Percentiles rank a stretch among this genome's conserved stretches.
These are phyloP conservation scores for Aphelenchoides avenae DNA, from an alignment of 1,140 invertebrate genomes.

Conservation along the genomic window DNA sequence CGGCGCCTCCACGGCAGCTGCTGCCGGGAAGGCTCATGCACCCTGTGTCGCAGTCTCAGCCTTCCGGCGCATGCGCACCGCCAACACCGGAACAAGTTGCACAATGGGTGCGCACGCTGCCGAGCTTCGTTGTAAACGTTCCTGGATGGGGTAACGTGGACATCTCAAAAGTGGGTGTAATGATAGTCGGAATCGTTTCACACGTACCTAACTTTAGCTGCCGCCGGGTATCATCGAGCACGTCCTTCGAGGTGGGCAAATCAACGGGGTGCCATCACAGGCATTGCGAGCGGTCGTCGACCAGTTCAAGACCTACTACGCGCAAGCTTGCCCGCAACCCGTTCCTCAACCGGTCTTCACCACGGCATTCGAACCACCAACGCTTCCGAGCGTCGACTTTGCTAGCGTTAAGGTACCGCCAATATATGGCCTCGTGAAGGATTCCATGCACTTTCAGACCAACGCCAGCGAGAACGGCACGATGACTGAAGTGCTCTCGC, in stretches of 20 bases:
- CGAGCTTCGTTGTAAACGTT: constrained; percentile 53
- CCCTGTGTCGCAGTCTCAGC: no score
- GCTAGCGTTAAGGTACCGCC: no score
- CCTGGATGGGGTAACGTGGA: constrained; percentile 54
- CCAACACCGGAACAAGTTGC: no score
- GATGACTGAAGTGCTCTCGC: constrained; percentile 24
- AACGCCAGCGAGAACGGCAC: background rate
- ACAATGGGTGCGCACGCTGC: no score
- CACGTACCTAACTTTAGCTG: constrained; percentile 23
- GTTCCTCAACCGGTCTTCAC: no score
- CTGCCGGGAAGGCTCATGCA: background rate
- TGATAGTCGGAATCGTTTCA: constrained; percentile 3
- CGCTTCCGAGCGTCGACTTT: constrained; percentile 40
- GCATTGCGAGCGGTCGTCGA: constrained; percentile 40
- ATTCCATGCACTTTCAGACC: constrained; percentile 42
- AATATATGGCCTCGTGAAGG: constrained; percentile 22
- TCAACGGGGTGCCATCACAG: constrained; percentile 40
- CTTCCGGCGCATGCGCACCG: no score
- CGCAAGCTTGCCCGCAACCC: no score
- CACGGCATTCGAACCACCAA: no score
- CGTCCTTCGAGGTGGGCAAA: constrained; percentile 50
- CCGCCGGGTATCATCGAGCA: constrained; percentile 45
- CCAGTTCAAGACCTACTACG: constrained; percentile 39
- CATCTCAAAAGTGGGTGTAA: constrained; percentile 36
- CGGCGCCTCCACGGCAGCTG: constrained; percentile 2